Evolutionary conservation across 2,888 invertebrate species (phyloP).

Genomic region (Lithophane socia): DNA sequence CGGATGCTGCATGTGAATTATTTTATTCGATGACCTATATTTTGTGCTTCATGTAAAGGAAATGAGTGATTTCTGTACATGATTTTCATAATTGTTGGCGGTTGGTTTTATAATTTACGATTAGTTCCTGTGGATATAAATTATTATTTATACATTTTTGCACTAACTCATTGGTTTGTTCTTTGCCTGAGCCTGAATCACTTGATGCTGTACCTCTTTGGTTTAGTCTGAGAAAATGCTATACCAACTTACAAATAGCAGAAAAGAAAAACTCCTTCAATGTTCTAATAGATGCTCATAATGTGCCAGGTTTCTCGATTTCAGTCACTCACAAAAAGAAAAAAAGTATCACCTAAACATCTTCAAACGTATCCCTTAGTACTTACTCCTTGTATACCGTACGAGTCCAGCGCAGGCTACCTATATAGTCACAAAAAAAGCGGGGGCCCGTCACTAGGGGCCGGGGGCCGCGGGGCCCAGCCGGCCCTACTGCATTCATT

Average conservation of each 20-base stretch:
- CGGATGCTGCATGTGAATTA: conserved; percentile 61
- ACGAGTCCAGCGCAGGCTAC: conserved; percentile 81
- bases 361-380: conserved; percentile 68
- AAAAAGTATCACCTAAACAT: conserved; percentile 48
- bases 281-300: not conserved
- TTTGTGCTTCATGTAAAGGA: conserved; percentile 20
- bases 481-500: conserved; percentile 85
- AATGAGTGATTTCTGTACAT: not conserved
- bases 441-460: conserved; percentile 68
- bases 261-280: not conserved
- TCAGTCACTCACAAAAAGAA: not conserved
- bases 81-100: not conserved
- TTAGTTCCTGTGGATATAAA: not conserved
- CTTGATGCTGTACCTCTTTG: too few relatives aligned
- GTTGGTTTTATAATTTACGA: not conserved
- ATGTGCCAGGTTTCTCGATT: not conserved
- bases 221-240: not conserved
- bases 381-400: conserved; percentile 59
- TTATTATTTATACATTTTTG: not conserved
- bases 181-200: not conserved
- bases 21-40: conserved; percentile 54
- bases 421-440: conserved; percentile 81
- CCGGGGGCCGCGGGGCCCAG: conserved; percentile 65
- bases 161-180: not conserved
- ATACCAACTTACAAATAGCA: too few relatives aligned